Evolutionary conservation across 2,888 invertebrate genomes (phyloP), one percentile per base, ranked within the genome.

Genomic region (Alloplasta piceator): DNA sequence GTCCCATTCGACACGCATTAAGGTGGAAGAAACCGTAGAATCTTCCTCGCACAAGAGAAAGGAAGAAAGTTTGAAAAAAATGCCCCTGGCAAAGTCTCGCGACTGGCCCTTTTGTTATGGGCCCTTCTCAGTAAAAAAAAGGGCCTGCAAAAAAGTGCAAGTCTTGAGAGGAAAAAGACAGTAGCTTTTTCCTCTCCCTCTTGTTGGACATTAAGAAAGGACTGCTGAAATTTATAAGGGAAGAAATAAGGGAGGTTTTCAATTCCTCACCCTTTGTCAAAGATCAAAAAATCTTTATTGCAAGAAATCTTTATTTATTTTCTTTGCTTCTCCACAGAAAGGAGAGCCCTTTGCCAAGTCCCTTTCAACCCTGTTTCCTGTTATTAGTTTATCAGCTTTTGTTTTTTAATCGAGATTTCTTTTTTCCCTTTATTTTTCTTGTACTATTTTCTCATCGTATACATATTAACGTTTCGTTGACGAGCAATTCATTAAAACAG

Each of bases 401-500:
- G 26, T 26, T 26, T 26, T 26, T 26, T 26, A 26, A 26, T 26
- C 4, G 12, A 36, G 3, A 41, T 39, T 43, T 66, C 52, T 72
- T 61, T 66, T 7, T 16, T 55, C 46, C 48, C 26, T 3, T 26
- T n/a, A n/a, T 26, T 26, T 26, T 26, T 26, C 26, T 26, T 3
- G 26, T 26, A 26, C 1, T 50, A 56, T 70, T 48, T 7, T 16
- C 12, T 12, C 16, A 14, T 61, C 60, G 48, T 14, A 6, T 71
- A 36, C 43, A 50, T 67, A 56, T 76, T 52, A 76, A 67, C 38
- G 58, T 16, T 41, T 64, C 36, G 48, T 48, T 63, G 56, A 46
- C 80, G 72, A 52, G 68, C 64, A 52, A 72, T 81, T 77, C 68
- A 70, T 81, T 77, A 81, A 77, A 68, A 73, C 64, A 71, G 48